These are phyloP conservation scores for Stegophylla sp. DNA, from an alignment of 2,888 invertebrate species.

Conservation along the genomic window DNA sequence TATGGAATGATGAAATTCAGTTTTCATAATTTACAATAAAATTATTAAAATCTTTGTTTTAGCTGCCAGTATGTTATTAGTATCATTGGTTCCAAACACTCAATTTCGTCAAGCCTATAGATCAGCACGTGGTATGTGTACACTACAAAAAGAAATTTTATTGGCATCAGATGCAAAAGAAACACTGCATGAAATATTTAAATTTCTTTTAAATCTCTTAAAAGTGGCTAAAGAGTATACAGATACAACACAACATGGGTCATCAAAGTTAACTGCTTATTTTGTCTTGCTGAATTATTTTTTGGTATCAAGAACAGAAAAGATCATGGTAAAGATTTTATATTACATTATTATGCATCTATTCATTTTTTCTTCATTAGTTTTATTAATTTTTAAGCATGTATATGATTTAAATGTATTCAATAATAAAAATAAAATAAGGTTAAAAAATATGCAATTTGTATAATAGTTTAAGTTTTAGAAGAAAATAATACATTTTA, in stretches of 20 bases:
- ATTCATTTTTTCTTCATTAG: not conserved
- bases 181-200: conserved; percentile 68
- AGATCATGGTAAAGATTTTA: conserved; percentile 78
- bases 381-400: no score
- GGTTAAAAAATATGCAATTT: no score
- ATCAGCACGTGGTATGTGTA: conserved; percentile 68
- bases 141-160: conserved; percentile 65
- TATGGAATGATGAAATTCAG: no score
- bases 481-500: no score
- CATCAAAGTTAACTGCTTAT: conserved; percentile 89
- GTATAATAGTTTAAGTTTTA: no score
- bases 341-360: not conserved
- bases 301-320: conserved; percentile 87
- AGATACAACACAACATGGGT: conserved; percentile 84
- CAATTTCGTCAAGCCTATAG: conserved; percentile 89
- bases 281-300: conserved; percentile 92
- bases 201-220: conserved; percentile 67
- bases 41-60: conserved; percentile 63
- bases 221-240: conserved; percentile 86
- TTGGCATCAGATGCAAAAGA: conserved; percentile 70
- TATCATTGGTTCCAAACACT: conserved; percentile 87
- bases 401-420: no score
- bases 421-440: no score
- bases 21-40: no score
- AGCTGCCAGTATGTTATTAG: conserved; percentile 87